A percentile compares a stretch with the other conserved stretches of the same genome.
Evolutionary conservation across 2,888 invertebrate genomes (phyloP).

Genomic region (Chymomyza fuscimana): DNA sequence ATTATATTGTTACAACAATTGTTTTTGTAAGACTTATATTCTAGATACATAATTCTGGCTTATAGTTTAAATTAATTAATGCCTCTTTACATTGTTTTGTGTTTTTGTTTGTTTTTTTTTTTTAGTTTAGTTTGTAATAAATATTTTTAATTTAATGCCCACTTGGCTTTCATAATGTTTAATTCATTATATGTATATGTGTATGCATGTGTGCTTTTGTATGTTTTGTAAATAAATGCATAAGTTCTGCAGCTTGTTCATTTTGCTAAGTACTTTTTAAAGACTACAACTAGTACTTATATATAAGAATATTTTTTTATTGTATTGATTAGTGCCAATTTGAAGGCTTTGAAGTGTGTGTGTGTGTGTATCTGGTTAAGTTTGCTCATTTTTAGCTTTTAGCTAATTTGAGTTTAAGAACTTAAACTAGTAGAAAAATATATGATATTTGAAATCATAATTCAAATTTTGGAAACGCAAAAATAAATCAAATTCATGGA

Average conservation of each 20-base stretch:
- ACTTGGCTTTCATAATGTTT: background rate
- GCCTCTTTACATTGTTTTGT: constrained; percentile 41
- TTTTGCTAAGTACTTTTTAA: constrained; percentile 34
- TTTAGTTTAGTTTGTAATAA: background rate
- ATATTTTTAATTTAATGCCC: background rate
- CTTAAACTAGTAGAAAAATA: background rate
- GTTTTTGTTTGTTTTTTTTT: constrained; percentile 5
- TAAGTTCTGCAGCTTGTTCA: constrained; percentile 51
- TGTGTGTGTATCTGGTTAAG: too few species aligned
- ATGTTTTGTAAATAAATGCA: constrained; percentile 52
- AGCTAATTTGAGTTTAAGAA: background rate
- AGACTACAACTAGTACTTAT: background rate
- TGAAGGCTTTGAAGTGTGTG: too few species aligned
- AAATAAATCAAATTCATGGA: constrained; percentile 22
- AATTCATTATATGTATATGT: constrained; percentile 6
- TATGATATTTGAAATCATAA: constrained; percentile 16
- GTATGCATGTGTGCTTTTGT: constrained; percentile 8
- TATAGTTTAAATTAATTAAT: constrained; percentile 22
- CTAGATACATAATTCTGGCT: background rate
- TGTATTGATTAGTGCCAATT: too few species aligned
- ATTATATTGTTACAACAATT: background rate
- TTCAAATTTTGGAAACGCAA: constrained; percentile 17
- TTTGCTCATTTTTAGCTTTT: background rate
- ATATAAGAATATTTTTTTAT: background rate
- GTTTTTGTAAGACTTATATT: background rate